Evolutionary conservation across 2,797 vertebrate genomes (phyloP), one percentile per base, ranked within the genome.

Genomic region (Carapus acus): DNA sequence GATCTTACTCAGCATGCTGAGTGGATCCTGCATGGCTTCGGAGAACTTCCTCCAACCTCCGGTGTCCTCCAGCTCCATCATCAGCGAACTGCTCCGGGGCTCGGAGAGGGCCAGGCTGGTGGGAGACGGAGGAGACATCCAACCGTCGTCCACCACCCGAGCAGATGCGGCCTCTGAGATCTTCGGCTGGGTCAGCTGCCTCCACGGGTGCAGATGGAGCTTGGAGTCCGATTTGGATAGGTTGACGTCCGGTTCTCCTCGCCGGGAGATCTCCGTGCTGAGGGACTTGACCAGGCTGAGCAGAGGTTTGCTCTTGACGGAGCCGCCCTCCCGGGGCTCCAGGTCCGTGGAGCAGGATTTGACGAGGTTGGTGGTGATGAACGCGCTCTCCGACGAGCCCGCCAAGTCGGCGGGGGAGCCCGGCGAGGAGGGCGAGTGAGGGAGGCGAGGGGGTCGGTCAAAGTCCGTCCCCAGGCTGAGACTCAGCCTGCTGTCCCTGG

Each of bases 1-100:
- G 7, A 92, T 91, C 67, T 91, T 91, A 71, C 90, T 92, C 7
- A 93, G 83, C 79, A 90, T 87, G 70, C 82, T 91, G 14, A 92
- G 64, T 0, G 86, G 91, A 71, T 94, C 92, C 67, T 92, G 91
- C 86, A 91, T 85, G 46, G 88, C 91, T 70, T 91, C 91, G 0
- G 91, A 93, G 37, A 92, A 85, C 73, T 88, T 86, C 51, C 86
- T 84, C 23, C 85, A 79, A n/a, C n/a, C n/a, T n/a, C n/a, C n/a
- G 0, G 88, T 92, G 76, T 91, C 90, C 76, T 93, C 91, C 58
- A 92, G 78, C 62, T 88, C 87, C 0, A 84, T 81, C 1, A 90
- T 91, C 58, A 92, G 83, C 22, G 89, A 89, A 48, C 82, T 71
- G 0, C 87, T 77, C 1, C 88, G 70, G 0, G 88, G 83, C 14